A percentile compares a stretch with the other conserved stretches of the same genome.
Conservation (phyloP, 2,888 invertebrate species). For the Bimastos eiseni region DNA sequence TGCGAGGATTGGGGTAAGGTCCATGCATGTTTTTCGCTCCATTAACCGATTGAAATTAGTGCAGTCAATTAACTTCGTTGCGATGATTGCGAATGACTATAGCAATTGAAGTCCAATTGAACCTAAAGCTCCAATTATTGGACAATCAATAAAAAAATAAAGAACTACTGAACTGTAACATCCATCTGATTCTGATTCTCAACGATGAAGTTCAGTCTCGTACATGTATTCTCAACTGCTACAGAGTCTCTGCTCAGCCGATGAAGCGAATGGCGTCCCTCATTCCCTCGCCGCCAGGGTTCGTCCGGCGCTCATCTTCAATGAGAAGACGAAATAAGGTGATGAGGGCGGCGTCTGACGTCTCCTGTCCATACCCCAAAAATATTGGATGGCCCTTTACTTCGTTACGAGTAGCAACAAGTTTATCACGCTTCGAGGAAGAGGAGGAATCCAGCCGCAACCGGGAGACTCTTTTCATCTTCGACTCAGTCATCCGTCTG, state of each 20-base stretch:
- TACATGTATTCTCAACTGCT: not conserved
- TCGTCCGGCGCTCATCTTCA: not conserved
- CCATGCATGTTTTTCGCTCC: too few species aligned
- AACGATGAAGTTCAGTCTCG: not conserved
- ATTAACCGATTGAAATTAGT: too few species aligned
- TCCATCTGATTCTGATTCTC: not conserved
- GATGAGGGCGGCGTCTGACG: not conserved
- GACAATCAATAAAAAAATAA: not conserved
- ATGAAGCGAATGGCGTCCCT: not conserved
- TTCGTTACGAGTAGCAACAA: not conserved
- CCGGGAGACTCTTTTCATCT: not conserved
- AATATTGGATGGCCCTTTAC: not conserved
- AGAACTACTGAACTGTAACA: too few species aligned
- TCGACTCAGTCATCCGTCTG: not conserved
- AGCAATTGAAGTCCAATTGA: not conserved
- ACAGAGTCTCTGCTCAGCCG: not conserved
- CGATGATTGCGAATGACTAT: not conserved
- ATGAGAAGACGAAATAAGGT: conserved; percentile 10
- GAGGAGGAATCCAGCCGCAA: not conserved
- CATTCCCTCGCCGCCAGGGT: not conserved
- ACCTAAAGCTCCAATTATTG: not conserved
- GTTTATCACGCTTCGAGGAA: not conserved
- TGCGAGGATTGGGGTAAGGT: too few species aligned
- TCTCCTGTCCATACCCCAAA: conserved; percentile 17
- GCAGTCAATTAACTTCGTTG: too few species aligned